Evolutionary conservation across 2,888 invertebrate genomes (phyloP).

Genomic region (Oscheius sp.): DNA sequence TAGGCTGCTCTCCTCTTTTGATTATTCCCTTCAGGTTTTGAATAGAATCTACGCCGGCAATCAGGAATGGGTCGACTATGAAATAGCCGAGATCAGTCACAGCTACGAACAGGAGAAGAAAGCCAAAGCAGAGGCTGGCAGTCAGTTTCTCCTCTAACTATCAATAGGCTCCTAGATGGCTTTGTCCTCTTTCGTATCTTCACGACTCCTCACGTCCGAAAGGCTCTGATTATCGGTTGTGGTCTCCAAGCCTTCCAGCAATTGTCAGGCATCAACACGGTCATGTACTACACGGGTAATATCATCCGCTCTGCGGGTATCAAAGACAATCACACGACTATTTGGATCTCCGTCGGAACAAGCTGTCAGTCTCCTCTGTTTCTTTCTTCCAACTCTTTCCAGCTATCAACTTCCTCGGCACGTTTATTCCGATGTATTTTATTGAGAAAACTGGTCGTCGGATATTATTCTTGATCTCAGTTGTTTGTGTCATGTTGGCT

Average conservation of each 20-base stretch:
- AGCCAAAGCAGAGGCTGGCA: slow-evolving; percentile 7
- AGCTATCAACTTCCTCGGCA: slow-evolving; percentile 76
- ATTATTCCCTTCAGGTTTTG: slow-evolving; percentile 43
- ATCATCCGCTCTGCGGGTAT: slow-evolving; percentile 76
- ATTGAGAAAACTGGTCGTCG: slow-evolving; percentile 76
- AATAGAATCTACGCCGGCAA: slow-evolving; percentile 58
- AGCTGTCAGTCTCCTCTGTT: slow-evolving; percentile 69
- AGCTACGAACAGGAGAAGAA: slow-evolving; percentile 45
- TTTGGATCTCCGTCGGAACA: slow-evolving; percentile 75
- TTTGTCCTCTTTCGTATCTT: slow-evolving; percentile 45
- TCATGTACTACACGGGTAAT: slow-evolving; percentile 78
- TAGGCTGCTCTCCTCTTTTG: slow-evolving; percentile 1
- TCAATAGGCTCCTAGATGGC: no score
- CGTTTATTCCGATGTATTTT: slow-evolving; percentile 75
- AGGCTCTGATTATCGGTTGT: slow-evolving; percentile 76
- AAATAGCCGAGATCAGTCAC: slow-evolving; percentile 57
- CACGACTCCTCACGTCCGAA: slow-evolving; percentile 57
- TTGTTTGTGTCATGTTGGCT: slow-evolving; percentile 56
- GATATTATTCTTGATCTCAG: slow-evolving; percentile 58
- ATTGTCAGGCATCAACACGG: slow-evolving; percentile 74
- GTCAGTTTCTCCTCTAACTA: background rate
- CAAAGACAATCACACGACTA: slow-evolving; percentile 74
- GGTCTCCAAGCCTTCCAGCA: slow-evolving; percentile 75
- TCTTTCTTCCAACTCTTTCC: slow-evolving; percentile 50
- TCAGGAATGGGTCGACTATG: slow-evolving; percentile 61